Evolutionary conservation across 2,113 vertebrate species (phyloP), one percentile per base, ranked within the genome.

Genomic region (Caranx melampygus): DNA sequence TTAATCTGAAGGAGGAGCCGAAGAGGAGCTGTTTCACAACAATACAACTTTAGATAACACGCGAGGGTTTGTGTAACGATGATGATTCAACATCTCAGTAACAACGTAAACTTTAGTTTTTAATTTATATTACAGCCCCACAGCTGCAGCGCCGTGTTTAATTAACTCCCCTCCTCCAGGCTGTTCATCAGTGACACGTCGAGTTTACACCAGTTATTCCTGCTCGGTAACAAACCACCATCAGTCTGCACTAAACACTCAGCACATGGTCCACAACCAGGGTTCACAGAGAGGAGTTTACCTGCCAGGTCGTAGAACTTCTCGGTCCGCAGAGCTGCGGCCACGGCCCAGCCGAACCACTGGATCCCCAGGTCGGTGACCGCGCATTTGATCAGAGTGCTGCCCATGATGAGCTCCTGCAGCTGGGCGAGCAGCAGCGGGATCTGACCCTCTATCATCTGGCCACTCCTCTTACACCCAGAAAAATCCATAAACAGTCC

Each of bases 301-400:
- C 95, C 95, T 90, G 95, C 94, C 37, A 95, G 74, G 42, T 96
- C 95, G 61, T 94, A 95, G 69, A 96, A 96, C 92, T 92, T 95
- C 82, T 96, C 95, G 6, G 94, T 95, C 54, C 65, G 91, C 55
- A 95, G 40, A 10, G 93, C 82, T 2, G 94, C 88, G 0, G 95
- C 93, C 31, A 89, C 20, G 14, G 85, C 91, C 95, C 95, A 95
- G 40, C 95, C 87, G 18, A 81, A 55, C 95, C 95, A 96, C 68
- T 96, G 95, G 64, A 96, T 78, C 34, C 61, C 78, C 47, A 95
- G 71, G 75, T 95, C 93, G 1, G 88, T 52, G 15, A 58, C 77
- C 31, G 92, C 95, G 59, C 94, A 95, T 52, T 89, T 94, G 3
- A 47, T 42, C 72, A 95, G 18, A 0, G 80, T 52, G 78, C 79